Evolutionary conservation across 2,113 vertebrate genomes (phyloP).

Genomic region (Phylloscopus trochilus): DNA sequence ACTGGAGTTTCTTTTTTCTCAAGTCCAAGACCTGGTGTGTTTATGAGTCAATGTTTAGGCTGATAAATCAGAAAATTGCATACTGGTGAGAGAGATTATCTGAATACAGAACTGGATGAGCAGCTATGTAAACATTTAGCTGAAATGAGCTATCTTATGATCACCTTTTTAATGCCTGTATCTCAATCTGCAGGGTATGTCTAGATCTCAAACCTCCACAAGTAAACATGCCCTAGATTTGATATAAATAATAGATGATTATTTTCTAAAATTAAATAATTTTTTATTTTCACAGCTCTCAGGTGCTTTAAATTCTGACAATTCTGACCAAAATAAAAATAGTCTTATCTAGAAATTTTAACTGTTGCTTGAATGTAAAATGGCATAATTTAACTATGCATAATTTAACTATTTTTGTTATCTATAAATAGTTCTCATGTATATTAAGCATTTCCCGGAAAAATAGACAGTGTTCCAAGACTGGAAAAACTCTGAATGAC

Average conservation of each 20-base stretch:
- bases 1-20: not conserved
- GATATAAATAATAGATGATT: slow-evolving; percentile 30
- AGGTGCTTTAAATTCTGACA: not conserved
- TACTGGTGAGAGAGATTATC: not conserved
- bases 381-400: not conserved
- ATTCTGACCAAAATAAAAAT: not conserved
- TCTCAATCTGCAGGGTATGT: not conserved
- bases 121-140: not conserved
- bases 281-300: not conserved
- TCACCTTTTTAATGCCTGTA: not conserved
- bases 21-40: not conserved
- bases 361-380: not conserved
- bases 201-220: not conserved
- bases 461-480: not conserved
- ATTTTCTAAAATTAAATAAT: slow-evolving; percentile 31
- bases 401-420: not conserved
- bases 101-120: not conserved
- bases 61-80: not conserved
- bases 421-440: not conserved
- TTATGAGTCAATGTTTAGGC: not conserved
- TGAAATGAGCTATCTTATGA: not conserved
- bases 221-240: slow-evolving; percentile 15
- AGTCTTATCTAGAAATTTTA: not conserved
- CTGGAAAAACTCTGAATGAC: not conserved
- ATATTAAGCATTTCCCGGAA: not conserved